phyloP scores from a whole-genome alignment of 2,797 vertebrate species.

The Pangasius djambal region DNA sequence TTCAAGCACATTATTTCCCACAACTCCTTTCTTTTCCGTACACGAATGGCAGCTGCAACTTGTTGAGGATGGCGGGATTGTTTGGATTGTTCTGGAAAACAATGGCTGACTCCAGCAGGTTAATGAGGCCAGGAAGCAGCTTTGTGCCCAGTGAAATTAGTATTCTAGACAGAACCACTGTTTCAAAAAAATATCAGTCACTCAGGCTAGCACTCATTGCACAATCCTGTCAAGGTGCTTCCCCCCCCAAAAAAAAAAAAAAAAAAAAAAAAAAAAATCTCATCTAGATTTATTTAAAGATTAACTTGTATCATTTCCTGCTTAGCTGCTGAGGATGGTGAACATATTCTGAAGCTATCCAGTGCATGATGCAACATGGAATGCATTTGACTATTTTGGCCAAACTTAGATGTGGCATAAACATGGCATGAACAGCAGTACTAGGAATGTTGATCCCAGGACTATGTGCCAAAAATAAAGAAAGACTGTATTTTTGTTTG shows the following conservation, averaged over 20 bases:
- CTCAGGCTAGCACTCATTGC: conserved; percentile 47
- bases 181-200: conserved; percentile 53
- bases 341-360: conserved; percentile 10
- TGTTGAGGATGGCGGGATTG: conserved; percentile 59
- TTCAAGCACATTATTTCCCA: conserved; percentile 44
- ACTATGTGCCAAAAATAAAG: not conserved
- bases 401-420: not conserved
- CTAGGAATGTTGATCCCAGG: not conserved
- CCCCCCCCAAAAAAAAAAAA: conserved; percentile 2
- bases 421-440: not conserved
- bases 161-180: conserved; percentile 52
- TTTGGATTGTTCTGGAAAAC: conserved; percentile 58
- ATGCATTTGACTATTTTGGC: not conserved
- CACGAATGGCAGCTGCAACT: conserved; percentile 48
- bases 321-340: not conserved
- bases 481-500: not conserved
- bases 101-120: conserved; percentile 70
- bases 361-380: not conserved
- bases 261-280: conserved; percentile 42
- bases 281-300: conserved; percentile 51
- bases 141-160: conserved; percentile 56
- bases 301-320: conserved; percentile 27
- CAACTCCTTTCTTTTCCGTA: conserved; percentile 33
- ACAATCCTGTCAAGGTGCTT: conserved; percentile 51
- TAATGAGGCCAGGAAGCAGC: conserved; percentile 69